Evolutionary conservation across 2,797 vertebrate species (phyloP).

Genomic region (Schizothorax lantsangensis): DNA sequence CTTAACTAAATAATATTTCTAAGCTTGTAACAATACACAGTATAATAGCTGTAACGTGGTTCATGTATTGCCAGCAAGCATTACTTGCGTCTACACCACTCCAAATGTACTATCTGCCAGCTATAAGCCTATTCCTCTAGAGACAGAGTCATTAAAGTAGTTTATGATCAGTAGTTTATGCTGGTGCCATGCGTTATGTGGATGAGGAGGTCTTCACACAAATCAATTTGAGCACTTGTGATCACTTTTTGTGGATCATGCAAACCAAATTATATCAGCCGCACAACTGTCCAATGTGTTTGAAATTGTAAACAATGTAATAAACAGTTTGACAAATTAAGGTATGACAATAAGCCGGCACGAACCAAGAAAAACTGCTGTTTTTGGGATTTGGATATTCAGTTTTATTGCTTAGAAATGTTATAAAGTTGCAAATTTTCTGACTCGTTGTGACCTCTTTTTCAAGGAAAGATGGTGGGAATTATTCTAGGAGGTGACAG

Average conservation of each 20-base stretch:
- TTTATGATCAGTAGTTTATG: slow-evolving; percentile 41
- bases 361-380: neutral
- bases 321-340: neutral
- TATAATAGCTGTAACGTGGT: neutral
- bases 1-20: slow-evolving; percentile 6
- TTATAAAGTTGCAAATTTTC: neutral
- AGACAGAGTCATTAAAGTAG: slow-evolving; percentile 35
- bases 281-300: neutral
- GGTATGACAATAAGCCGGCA: neutral
- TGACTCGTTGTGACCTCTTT: neutral
- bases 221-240: slow-evolving; percentile 15
- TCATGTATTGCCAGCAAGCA: neutral
- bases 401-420: neutral
- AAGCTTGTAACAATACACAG: neutral
- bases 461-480: slow-evolving; percentile 15
- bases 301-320: neutral
- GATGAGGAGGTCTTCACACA: slow-evolving; percentile 7
- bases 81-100: slow-evolving; percentile 3
- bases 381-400: neutral
- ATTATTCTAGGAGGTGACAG: slow-evolving; percentile 31
- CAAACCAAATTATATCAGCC: neutral
- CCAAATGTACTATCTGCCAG: slow-evolving; percentile 11
- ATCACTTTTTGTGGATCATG: neutral
- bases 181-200: slow-evolving; percentile 26
- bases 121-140: neutral